These are phyloP conservation scores for Mormyrops attenuatus DNA, from an alignment of 2,797 vertebrate species.

Conservation along the genomic window DNA sequence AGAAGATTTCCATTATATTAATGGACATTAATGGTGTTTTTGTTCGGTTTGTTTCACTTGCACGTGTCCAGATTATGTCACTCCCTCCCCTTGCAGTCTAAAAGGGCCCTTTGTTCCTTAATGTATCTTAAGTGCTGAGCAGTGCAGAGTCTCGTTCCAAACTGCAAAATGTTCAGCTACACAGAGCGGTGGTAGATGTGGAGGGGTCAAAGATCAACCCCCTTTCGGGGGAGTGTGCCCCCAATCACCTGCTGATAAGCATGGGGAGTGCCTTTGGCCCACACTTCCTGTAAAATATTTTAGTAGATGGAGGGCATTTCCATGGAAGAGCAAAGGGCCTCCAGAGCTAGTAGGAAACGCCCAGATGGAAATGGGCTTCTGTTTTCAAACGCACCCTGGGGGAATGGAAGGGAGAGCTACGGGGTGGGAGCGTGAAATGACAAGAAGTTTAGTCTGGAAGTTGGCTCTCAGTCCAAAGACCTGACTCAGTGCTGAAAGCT, in stretches of 20 bases:
- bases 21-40: slow-evolving; percentile 13
- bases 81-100: neutral
- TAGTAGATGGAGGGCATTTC: neutral
- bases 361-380: neutral
- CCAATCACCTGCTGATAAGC: neutral
- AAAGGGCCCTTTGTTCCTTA: slow-evolving; percentile 5
- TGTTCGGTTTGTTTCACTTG: neutral
- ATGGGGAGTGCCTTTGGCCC: neutral
- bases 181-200: neutral
- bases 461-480: neutral
- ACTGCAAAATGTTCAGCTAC: neutral
- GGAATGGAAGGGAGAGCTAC: neutral
- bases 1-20: neutral
- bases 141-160: neutral
- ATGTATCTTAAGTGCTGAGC: neutral
- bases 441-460: neutral
- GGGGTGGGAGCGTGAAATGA: neutral
- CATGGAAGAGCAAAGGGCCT: neutral
- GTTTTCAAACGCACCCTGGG: neutral
- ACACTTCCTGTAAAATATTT: neutral
- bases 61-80: neutral
- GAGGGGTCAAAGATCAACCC: neutral
- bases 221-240: neutral
- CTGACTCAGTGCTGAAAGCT: neutral
- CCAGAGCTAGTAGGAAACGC: neutral